Base-by-base conservation (phyloP, 2,797 vertebrate genomes). In the Ambastaia sidthimunki region DNA sequence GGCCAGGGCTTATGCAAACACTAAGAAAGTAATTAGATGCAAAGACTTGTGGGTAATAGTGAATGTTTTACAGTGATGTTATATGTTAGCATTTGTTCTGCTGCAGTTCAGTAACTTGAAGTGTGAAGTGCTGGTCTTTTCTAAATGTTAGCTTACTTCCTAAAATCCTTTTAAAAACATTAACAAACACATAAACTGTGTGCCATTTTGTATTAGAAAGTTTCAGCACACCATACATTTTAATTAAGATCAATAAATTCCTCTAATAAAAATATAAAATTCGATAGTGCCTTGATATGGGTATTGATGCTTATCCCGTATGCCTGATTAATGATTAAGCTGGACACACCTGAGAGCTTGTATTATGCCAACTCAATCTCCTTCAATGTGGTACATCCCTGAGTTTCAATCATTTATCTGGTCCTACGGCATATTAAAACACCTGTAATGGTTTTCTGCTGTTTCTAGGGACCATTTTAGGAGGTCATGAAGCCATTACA, bases 31-130 rank as follows among this genome's bases (percentile, higher is more conserved):
- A 25, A 62, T 71, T 37, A 28, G 57, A 63, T 62, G 41, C 54
- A 59, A 71, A 69, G 57, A 44, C 65, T 68, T 57, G 52, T 76
- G 74, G 55, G 52, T 76, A 34, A 69, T 25, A 66, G n/a, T 21
- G 28, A 31, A 74, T 25, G n/a, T 66, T 50, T 76, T 68, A 44
- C 65, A 47, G 37, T 68, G 21, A 44, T 57, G 50, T 55, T 50
- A 41, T 55, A 41, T 59, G 48, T 44, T 65, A 15, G 5, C 13
- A 37, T 50, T 71, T 70, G 7, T 60, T 59, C 18, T 18, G 41
- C 13, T 78, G 41, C 55, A 18, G 66, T 52, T 37, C 23, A 23
- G 16, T 57, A 6, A 74, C n/a, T 48, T 62, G 3, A 63, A 37
- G 19, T 47, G 31, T 76, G 59, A 15, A 73, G 10, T 18, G 15